These are phyloP conservation scores for Teinopalpus imperialis DNA, from an alignment of 2,888 invertebrate species.

Conservation along the genomic window DNA sequence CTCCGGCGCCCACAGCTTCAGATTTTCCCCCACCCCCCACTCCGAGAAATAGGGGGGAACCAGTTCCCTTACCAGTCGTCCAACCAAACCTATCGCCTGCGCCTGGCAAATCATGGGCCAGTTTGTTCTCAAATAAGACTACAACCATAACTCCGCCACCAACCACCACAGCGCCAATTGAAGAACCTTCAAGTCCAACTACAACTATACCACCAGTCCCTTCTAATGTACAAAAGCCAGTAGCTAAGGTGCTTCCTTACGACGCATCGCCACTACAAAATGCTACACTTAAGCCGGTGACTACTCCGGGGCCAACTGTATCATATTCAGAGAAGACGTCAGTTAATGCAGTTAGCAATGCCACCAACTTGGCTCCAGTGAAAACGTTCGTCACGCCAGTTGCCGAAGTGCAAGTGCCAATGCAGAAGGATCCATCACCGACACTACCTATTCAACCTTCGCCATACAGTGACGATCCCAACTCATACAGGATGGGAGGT, in stretches of 20 bases:
- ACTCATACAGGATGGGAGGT: constrained; percentile 88
- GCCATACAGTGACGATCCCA: constrained; percentile 84
- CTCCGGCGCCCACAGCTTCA: constrained; percentile 74
- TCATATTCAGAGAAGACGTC: constrained; percentile 68
- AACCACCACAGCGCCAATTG: constrained; percentile 41
- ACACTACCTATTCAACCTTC: constrained; percentile 65
- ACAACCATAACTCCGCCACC: constrained; percentile 36
- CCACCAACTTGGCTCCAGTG: constrained; percentile 37
- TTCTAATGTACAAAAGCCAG: constrained; percentile 73
- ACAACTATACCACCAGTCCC: constrained; percentile 45
- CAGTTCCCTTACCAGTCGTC: constrained; percentile 51
- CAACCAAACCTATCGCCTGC: constrained; percentile 65
- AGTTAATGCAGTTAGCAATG: constrained; percentile 53
- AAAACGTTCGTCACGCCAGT: constrained; percentile 38
- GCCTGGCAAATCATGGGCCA: constrained; percentile 85
- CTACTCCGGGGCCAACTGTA: constrained; percentile 37
- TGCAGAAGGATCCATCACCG: constrained; percentile 54
- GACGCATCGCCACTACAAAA: constrained; percentile 72
- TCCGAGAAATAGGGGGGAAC: constrained; percentile 65
- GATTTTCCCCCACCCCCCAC: constrained; percentile 77
- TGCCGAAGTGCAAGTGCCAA: constrained; percentile 42
- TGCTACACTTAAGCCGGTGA: constrained; percentile 37
- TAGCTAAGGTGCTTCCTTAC: constrained; percentile 83
- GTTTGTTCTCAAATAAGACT: constrained; percentile 80
- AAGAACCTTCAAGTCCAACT: constrained; percentile 61